Conservation (phyloP, 2,797 vertebrate species). For the Pelochelys cantorii region DNA sequence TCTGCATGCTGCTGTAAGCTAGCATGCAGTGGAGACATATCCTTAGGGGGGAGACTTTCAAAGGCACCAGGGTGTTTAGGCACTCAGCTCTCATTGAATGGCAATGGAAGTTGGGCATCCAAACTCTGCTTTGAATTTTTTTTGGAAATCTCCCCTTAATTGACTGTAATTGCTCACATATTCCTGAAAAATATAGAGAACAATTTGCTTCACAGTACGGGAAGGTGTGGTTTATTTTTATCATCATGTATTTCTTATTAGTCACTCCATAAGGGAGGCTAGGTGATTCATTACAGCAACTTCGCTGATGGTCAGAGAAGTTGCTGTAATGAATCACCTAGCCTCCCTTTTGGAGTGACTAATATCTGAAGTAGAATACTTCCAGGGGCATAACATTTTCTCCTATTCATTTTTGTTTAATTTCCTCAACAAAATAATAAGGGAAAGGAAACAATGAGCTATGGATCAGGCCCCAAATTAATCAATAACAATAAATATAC, state of each 20-base stretch:
- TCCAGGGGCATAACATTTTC: not conserved
- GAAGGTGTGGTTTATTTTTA: not conserved
- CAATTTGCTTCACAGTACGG: not conserved
- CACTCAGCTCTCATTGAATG: not conserved
- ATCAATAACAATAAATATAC: not conserved
- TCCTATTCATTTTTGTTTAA: not conserved
- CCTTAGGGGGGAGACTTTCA: not conserved
- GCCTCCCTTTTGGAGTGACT: not conserved
- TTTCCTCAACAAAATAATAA: not conserved
- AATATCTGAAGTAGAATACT: conserved; percentile 11
- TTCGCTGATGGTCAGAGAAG: not conserved
- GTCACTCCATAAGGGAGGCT: no score
- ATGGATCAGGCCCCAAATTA: not conserved
- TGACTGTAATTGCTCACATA: not conserved
- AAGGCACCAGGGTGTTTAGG: not conserved
- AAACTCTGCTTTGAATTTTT: not conserved
- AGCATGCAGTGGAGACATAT: not conserved
- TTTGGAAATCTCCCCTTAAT: conserved; percentile 3
- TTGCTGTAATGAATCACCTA: accelerated
- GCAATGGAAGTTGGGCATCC: not conserved
- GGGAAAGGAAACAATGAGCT: not conserved
- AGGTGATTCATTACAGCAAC: no score
- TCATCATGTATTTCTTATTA: not conserved
- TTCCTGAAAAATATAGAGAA: not conserved
- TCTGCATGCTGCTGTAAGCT: not conserved